Conservation (phyloP, 2,888 invertebrate genomes). For the Luperina nickerlii region DNA sequence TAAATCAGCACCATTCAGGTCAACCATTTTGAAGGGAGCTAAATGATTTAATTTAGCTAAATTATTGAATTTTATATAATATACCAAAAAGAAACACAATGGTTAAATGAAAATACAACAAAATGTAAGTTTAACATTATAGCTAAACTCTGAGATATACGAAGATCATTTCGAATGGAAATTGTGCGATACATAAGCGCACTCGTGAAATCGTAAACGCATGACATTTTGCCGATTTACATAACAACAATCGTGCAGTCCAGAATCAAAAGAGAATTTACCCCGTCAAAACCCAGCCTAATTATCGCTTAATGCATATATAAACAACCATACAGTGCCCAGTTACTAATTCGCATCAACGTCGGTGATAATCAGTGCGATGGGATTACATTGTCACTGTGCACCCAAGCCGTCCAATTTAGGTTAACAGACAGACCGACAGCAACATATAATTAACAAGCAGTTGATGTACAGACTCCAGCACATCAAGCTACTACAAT, state of each 20-base stretch:
- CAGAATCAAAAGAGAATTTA: neutral
- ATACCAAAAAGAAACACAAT: neutral
- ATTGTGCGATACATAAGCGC: neutral
- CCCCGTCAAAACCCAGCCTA: neutral
- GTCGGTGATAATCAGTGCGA: conserved; percentile 63
- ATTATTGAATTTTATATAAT: too few species aligned
- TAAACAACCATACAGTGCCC: conserved; percentile 15
- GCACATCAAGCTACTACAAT: too few species aligned
- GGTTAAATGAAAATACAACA: neutral
- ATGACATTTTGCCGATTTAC: neutral
- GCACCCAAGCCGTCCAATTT: conserved; percentile 61
- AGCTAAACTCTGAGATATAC: neutral
- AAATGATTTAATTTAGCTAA: too few species aligned
- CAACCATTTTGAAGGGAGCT: too few species aligned
- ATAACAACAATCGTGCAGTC: neutral
- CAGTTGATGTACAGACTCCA: conserved; percentile 18
- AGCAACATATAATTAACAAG: conserved; percentile 56
- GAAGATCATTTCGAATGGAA: neutral
- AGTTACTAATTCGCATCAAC: conserved; percentile 61
- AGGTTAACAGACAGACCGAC: conserved; percentile 60
- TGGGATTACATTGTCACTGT: conserved; percentile 64
- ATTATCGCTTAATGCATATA: conserved; percentile 31
- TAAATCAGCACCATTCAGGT: too few species aligned
- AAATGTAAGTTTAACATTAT: neutral
- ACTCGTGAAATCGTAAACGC: neutral